Conservation (phyloP, 2,113 vertebrate genomes). For the Opisthocomus hoazin region DNA sequence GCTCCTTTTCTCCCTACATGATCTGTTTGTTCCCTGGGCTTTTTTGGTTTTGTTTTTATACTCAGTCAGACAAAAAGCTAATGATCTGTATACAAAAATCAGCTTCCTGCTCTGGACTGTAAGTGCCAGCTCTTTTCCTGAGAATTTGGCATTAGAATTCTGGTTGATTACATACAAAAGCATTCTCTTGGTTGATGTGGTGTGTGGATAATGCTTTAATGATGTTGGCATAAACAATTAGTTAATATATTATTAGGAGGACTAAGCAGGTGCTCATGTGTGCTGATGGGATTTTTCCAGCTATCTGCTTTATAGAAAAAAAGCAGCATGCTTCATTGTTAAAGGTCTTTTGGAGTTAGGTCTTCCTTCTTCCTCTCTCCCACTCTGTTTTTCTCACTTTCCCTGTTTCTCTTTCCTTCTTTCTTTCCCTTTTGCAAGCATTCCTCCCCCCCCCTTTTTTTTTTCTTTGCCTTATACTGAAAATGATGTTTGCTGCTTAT, state of each 20-base stretch:
- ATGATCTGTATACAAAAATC: background rate
- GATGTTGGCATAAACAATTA: constrained; percentile 20
- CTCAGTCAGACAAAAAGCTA: background rate
- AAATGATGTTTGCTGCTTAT: constrained; percentile 72
- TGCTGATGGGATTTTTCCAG: background rate
- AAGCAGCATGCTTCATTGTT: background rate
- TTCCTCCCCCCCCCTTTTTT: background rate
- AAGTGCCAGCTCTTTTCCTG: constrained; percentile 6
- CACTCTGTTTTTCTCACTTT: background rate
- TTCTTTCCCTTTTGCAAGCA: background rate
- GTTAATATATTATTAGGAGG: background rate
- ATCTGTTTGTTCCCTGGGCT: background rate
- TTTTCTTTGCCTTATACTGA: constrained; percentile 17
- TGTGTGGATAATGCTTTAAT: background rate
- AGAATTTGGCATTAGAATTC: background rate
- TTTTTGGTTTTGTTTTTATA: background rate
- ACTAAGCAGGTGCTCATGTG: background rate
- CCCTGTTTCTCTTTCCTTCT: background rate
- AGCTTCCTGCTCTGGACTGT: background rate
- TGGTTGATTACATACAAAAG: background rate
- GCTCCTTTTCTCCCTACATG: background rate
- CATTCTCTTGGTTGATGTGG: background rate
- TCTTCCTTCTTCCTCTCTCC: background rate
- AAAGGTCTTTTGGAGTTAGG: background rate
- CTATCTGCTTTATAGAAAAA: background rate